Conservation (phyloP, 2,888 invertebrate species). For the Apamea monoglypha region DNA sequence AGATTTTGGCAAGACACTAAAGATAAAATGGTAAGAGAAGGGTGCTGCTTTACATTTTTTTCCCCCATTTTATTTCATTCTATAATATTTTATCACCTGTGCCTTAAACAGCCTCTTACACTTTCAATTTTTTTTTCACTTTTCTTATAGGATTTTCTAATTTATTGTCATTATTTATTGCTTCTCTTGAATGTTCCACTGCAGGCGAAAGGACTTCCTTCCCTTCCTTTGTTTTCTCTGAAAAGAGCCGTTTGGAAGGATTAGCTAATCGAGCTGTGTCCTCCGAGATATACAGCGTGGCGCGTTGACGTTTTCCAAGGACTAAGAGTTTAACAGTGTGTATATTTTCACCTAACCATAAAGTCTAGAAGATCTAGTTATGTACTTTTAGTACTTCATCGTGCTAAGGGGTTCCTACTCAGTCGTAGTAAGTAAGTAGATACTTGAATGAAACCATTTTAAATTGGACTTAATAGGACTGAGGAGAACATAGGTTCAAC, state of each 20-base stretch:
- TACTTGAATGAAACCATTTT: background rate
- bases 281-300: background rate
- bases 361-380: background rate
- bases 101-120: background rate
- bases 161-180: constrained; percentile 25
- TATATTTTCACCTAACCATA: background rate
- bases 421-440: background rate
- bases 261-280: background rate
- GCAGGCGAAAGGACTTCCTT: background rate
- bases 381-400: background rate
- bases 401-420: background rate
- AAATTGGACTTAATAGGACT: background rate
- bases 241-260: background rate
- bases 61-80: background rate
- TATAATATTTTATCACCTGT: constrained; percentile 5
- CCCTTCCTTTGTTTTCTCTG: constrained; percentile 7
- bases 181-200: constrained; percentile 16
- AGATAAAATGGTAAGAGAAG: background rate
- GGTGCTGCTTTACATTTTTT: background rate
- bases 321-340: background rate
- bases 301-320: background rate
- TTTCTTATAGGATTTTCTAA: background rate
- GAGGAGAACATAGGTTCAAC: too few relatives aligned
- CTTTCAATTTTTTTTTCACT: background rate
- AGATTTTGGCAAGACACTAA: constrained; percentile 4